These are phyloP conservation scores for Myiothlypis coronata DNA, from an alignment of 2,797 vertebrate genomes.

Conservation along the genomic window DNA sequence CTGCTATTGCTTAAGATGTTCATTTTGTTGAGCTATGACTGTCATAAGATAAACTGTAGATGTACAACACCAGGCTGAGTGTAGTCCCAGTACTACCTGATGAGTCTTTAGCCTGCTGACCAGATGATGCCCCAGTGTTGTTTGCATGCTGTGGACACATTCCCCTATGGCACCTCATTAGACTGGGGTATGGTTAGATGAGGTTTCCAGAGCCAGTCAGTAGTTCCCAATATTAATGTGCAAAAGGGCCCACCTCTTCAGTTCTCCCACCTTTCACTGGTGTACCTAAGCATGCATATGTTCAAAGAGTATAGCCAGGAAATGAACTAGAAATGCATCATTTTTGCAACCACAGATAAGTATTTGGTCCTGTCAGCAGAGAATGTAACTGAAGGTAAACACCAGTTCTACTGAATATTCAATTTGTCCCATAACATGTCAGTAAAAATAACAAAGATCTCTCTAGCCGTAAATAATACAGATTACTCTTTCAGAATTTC, in stretches of 20 bases:
- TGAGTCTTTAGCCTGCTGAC: not conserved
- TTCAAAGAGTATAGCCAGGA: not conserved
- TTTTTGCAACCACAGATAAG: not conserved
- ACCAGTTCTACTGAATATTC: constrained; percentile 23
- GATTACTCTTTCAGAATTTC: constrained; percentile 30
- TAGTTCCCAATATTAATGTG: not conserved
- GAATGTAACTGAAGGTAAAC: constrained; percentile 38
- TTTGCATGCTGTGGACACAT: no score
- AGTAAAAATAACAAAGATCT: constrained; percentile 13
- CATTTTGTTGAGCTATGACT: not conserved
- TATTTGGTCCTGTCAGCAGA: not conserved
- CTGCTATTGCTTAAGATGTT: not conserved
- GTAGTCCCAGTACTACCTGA: not conserved
- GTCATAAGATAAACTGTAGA: not conserved
- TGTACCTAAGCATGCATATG: accelerated
- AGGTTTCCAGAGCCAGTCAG: not conserved
- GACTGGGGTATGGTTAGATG: not conserved
- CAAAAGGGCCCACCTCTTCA: not conserved
- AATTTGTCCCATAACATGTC: constrained; percentile 15
- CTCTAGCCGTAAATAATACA: constrained; percentile 51
- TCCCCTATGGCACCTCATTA: not conserved
- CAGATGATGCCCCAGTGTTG: not conserved
- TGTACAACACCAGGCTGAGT: not conserved
- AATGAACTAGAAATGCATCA: not conserved
- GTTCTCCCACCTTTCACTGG: not conserved